These are phyloP conservation scores for Lacerta viridis DNA, from an alignment of 2,797 vertebrate genomes.

Conservation along the genomic window DNA sequence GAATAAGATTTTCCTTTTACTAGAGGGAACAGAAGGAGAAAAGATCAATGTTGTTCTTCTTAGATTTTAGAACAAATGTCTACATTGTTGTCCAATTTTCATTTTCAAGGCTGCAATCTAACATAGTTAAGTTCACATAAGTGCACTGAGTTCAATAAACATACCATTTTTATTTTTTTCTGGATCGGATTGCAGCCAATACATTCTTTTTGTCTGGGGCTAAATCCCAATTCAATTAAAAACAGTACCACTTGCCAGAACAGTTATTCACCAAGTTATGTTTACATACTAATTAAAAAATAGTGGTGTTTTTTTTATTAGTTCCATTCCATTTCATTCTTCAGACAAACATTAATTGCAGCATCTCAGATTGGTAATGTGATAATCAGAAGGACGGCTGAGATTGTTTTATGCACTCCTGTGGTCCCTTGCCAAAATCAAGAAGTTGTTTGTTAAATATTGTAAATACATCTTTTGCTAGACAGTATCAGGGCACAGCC, in stretches of 20 bases:
- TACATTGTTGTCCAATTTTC: not conserved
- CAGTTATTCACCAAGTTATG: not conserved
- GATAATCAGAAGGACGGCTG: slow-evolving; percentile 39
- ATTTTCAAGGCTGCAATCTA: slow-evolving; percentile 1
- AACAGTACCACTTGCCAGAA: not conserved
- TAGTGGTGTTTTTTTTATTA: no score
- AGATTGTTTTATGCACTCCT: slow-evolving; percentile 48
- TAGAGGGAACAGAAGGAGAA: not conserved
- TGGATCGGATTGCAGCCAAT: not conserved
- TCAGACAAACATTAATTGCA: not conserved
- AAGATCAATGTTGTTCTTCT: not conserved
- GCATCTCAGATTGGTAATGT: slow-evolving; percentile 25
- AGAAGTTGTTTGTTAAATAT: slow-evolving; percentile 57
- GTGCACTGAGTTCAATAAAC: not conserved
- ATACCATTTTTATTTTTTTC: not conserved
- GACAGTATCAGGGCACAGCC: slow-evolving; percentile 54
- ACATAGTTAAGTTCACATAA: not conserved
- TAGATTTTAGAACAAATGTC: not conserved
- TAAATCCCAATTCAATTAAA: not conserved
- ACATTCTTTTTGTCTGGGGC: not conserved
- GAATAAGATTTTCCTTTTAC: not conserved
- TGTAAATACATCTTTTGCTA: slow-evolving; percentile 46
- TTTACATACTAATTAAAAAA: not conserved
- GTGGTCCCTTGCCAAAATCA: slow-evolving; percentile 33
- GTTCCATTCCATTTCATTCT: not conserved